Conservation (phyloP, 2,888 invertebrate genomes). For the Panorpa germanica region DNA sequence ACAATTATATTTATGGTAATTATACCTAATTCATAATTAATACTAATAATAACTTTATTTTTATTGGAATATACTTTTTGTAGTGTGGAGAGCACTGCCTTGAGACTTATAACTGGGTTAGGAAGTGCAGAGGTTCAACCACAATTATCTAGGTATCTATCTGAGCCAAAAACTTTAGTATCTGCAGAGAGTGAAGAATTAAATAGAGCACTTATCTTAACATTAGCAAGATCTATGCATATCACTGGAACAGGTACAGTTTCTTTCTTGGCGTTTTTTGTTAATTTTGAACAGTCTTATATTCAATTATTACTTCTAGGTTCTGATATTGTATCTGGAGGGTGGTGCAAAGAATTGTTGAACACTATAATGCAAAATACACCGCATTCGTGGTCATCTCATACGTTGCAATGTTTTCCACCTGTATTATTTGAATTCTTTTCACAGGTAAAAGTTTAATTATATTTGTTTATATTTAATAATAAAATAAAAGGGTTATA, state of each 20-base stretch:
- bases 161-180: constrained; percentile 77
- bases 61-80: constrained; percentile 9
- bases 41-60: too few relatives aligned
- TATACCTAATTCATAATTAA: too few relatives aligned
- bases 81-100: constrained; percentile 75
- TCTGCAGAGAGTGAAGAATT: constrained; percentile 91
- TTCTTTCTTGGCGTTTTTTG: neutral
- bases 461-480: neutral
- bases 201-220: constrained; percentile 81
- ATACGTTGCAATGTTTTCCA: constrained; percentile 84
- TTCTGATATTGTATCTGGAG: constrained; percentile 29
- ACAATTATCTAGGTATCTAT: constrained; percentile 78
- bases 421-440: constrained; percentile 79
- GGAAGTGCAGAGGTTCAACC: constrained; percentile 92
- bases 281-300: neutral
- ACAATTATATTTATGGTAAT: constrained; percentile 76
- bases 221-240: constrained; percentile 83
- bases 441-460: constrained; percentile 32
- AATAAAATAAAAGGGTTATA: neutral
- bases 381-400: constrained; percentile 88
- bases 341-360: constrained; percentile 81
- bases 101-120: constrained; percentile 69
- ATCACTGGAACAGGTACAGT: constrained; percentile 58
- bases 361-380: constrained; percentile 85
- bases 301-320: constrained; percentile 13